phyloP scores from a whole-genome alignment of 2,888 invertebrate genomes.

The Stenodema calcarata region DNA sequence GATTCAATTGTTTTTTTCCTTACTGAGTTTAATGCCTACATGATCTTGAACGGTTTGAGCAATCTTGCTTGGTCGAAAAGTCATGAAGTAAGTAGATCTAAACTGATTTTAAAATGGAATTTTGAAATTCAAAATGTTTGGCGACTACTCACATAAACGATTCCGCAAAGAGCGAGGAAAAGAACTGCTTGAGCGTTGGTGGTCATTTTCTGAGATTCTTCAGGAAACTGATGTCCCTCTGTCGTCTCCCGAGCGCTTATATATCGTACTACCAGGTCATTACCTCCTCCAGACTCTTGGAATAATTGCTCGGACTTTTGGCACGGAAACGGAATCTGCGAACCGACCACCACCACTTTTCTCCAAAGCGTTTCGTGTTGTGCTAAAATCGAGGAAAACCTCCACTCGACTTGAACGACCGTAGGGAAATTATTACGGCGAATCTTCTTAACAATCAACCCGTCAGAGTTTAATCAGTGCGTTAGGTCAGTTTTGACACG shows the following conservation, averaged over 20 bases:
- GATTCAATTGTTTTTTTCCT: too few species aligned
- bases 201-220: background rate
- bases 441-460: background rate
- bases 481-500: conserved; percentile 5
- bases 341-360: background rate
- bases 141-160: conserved; percentile 13
- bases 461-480: background rate
- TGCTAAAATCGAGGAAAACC: background rate
- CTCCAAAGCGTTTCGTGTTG: background rate
- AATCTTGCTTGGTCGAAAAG: too few species aligned
- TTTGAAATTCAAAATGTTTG: too few species aligned
- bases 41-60: too few species aligned
- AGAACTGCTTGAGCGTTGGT: background rate
- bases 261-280: background rate
- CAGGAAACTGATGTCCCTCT: background rate
- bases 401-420: background rate
- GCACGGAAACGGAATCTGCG: background rate
- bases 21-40: too few species aligned
- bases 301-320: background rate
- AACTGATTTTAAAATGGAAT: too few species aligned
- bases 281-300: background rate
- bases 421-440: background rate
- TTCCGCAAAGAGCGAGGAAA: background rate
- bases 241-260: background rate
- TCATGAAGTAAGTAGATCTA: too few species aligned